phyloP scores from a whole-genome alignment of 2,113 vertebrate species.

The Equus przewalskii region DNA sequence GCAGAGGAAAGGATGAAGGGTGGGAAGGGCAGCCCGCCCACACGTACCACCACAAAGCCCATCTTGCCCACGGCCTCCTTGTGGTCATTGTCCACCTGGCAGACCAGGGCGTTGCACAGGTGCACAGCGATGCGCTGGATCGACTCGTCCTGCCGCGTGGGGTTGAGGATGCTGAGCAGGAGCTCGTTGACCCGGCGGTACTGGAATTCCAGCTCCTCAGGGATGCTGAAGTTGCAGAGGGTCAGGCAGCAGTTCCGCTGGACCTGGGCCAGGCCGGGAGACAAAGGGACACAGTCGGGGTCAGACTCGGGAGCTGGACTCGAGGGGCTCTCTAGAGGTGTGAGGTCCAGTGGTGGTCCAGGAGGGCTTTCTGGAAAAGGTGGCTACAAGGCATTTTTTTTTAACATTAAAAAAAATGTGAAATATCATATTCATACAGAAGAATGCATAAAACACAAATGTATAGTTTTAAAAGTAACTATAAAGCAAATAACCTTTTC shows the following conservation, averaged over 20 bases:
- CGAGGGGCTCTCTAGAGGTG: background rate
- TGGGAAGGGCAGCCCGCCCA: background rate
- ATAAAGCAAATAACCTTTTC: background rate
- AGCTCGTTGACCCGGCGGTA: slow-evolving; percentile 97
- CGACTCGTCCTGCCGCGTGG: slow-evolving; percentile 96
- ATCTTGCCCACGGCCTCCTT: slow-evolving; percentile 99
- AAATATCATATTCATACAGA: background rate
- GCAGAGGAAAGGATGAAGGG: background rate
- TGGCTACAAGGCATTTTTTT: background rate
- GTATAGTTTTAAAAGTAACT: background rate
- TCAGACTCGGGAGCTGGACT: background rate
- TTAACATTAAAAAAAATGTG: background rate
- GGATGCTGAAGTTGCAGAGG: slow-evolving; percentile 98
- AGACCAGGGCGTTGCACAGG: slow-evolving; percentile 98
- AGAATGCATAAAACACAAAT: background rate
- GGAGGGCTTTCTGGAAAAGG: slow-evolving; percentile 16
- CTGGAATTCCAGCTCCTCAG: slow-evolving; percentile 98
- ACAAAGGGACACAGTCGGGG: background rate
- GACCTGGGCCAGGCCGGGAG: slow-evolving; percentile 88
- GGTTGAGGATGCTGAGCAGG: slow-evolving; percentile 96
- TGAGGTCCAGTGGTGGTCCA: background rate
- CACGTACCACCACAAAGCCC: slow-evolving; percentile 97
- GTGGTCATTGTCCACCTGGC: slow-evolving; percentile 99
- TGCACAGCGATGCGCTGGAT: slow-evolving; percentile 99
- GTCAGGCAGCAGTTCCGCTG: slow-evolving; percentile 99